Base-by-base conservation (phyloP, 2,888 invertebrate species). In the Scrobipalpa atriplicella region DNA sequence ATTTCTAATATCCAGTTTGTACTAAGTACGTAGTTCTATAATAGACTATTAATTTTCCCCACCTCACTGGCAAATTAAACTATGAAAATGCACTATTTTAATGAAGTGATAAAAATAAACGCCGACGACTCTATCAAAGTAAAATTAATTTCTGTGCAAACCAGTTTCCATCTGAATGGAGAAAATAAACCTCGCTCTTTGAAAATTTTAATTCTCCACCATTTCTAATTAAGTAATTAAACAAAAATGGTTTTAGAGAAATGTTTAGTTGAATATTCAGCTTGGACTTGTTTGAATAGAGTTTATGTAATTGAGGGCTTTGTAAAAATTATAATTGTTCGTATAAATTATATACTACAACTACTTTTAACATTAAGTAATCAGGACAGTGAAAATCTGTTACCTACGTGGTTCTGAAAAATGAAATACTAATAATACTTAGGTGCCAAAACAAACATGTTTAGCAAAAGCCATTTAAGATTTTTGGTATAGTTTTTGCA, bases 151-250 rank as follows among this genome's bases (percentile, higher is more conserved):
- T 60, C 21, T 67, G 47, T 39, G 51, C 19, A 16, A 41, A 39
- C 58, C 65, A 58, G 41, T 63, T 66, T 56, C 18, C 39, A 63
- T 38, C 16, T 64, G 19, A 66, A 39, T 63, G 41, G 58, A 19
- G 62, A 58, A 56, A 64, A 62, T 51, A 60, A 63, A 51, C 36
- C 29, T 47, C 36, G 58, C 13, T 56, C n/a, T 13, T 39, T n/a
- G 36, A 10, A 52, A 60, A 60, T 51, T 65, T 65, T 56, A 65
- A 56, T 65, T 64, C 47, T 19, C 64, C 58, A 19, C 63, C 56
- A 38, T 43, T 64, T 58, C 51, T 64, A 64, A 67, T 64, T 56
- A 64, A 58, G 60, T 64, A 64, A 51, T 47, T 63, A 67, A 67
- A 60, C 51, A 51, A 43, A 56, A 43, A 56, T 21, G 41, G n/a